Base-by-base conservation (phyloP, 2,113 vertebrate species). In the Sciurus niger region DNA sequence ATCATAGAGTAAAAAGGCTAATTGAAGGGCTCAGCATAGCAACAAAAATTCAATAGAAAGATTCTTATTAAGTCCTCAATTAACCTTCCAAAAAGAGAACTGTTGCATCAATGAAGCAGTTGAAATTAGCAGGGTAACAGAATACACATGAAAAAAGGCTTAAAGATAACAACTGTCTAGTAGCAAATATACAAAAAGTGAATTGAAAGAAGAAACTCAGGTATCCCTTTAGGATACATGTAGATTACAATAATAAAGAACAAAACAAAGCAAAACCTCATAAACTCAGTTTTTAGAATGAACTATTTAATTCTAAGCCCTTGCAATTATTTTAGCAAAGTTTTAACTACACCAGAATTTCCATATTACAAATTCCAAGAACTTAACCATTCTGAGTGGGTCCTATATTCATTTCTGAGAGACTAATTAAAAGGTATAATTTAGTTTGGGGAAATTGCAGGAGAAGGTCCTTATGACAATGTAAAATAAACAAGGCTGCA, bases 371-470 rank as follows among this genome's bases (percentile, higher is more conserved):
- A 96, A 95, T 79, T 22, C 77, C 63, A 88, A 90, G 72, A 65
- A 76, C 28, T 11, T 70, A 84, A 88, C 46, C 77, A 95, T 67
- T 96, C 84, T 76, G 77, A 94, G 10, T n/a, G 67, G 92, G 22
- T 46, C 40, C 80, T n/a, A n/a, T 28, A 77, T n/a, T 89, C n/a
- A 60, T 58, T 93, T 85, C 40, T 28, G 80, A 93, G 77, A 89
- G 32, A 90, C 79, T 84, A 92, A 96, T 96, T 96, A 89, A 72
- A 95, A 96, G 93, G 85, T 88, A 74, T 70, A 85, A 97, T 94
- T 93, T 77, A 67, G 72, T 46, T 85, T 77, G 2, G 48, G 58
- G 53, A 93, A 55, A 93, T 72, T 79, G n/a, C 63, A 72, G 58
- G 95, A 34, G 68, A 96, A 96, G 90, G 88, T 96, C 48, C 77